phyloP scores from a whole-genome alignment of 1,140 invertebrate genomes.

The Danaus melanippus region DNA sequence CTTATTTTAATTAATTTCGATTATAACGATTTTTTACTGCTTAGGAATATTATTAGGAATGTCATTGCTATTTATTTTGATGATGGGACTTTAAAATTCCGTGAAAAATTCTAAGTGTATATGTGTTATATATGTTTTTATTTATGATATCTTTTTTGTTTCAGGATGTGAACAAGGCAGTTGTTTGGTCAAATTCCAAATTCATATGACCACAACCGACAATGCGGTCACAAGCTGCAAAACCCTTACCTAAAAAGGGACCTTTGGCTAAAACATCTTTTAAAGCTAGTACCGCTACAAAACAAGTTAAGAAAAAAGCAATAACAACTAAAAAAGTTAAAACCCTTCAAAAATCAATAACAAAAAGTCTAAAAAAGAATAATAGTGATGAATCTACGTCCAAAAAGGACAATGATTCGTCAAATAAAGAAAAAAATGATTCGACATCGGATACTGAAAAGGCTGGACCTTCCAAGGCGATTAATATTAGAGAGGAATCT shows the following conservation, averaged over 20 bases:
- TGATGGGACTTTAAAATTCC: too few relatives aligned
- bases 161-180: constrained; percentile 53
- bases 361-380: constrained; percentile 44
- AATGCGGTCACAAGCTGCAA: constrained; percentile 66
- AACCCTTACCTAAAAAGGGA: constrained; percentile 59
- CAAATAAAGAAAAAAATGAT: constrained; percentile 35
- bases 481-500: constrained; percentile 35
- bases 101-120: too few relatives aligned
- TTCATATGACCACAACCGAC: constrained; percentile 47
- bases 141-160: constrained; percentile 39
- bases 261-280: constrained; percentile 49
- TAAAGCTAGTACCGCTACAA: constrained; percentile 40
- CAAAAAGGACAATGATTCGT: constrained; percentile 33
- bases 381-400: constrained; percentile 36
- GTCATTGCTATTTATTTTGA: too few relatives aligned
- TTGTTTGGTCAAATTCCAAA: constrained; percentile 49
- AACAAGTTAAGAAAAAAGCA: constrained; percentile 47
- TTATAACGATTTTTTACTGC: too few relatives aligned
- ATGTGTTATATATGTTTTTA: too few relatives aligned
- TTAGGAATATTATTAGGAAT: too few relatives aligned
- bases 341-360: constrained; percentile 36
- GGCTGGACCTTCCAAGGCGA: constrained; percentile 32
- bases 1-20: too few relatives aligned
- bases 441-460: constrained; percentile 30
- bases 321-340: constrained; percentile 46